Evolutionary conservation across 2,113 vertebrate genomes (phyloP).

Genomic region (Percopsis transmontana): DNA sequence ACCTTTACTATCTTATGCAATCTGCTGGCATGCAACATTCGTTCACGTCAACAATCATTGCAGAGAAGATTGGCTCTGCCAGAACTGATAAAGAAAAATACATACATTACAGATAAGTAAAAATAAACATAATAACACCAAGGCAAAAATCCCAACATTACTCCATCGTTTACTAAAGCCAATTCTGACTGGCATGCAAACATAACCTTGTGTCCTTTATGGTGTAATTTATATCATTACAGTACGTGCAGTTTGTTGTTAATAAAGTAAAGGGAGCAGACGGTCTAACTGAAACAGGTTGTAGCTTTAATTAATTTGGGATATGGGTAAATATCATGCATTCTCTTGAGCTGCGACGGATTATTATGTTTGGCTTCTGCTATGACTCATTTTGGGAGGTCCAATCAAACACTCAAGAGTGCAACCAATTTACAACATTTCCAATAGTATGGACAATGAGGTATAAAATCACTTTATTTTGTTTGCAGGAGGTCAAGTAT

Average conservation of each 20-base stretch:
- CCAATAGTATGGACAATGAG: background rate
- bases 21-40: constrained; percentile 20
- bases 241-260: constrained; percentile 47
- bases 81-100: constrained; percentile 23
- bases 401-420: background rate
- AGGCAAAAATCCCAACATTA: constrained; percentile 5
- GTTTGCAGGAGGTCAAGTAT: constrained; percentile 11
- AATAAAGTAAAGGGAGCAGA: constrained; percentile 40
- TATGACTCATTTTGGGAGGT: constrained; percentile 24
- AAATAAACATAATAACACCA: constrained; percentile 20
- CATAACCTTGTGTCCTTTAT: constrained; percentile 29
- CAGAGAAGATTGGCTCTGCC: constrained; percentile 37
- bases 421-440: background rate
- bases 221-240: constrained; percentile 42
- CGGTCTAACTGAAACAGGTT: constrained; percentile 39
- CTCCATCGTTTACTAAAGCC: constrained; percentile 26
- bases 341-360: constrained; percentile 16
- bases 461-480: constrained; percentile 6
- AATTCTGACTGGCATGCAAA: constrained; percentile 5
- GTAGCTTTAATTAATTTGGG: constrained; percentile 38
- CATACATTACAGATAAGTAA: constrained; percentile 27
- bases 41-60: constrained; percentile 39
- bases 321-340: constrained; percentile 23
- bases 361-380: constrained; percentile 33
- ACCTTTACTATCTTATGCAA: constrained; percentile 11